A percentile compares a stretch with the other conserved stretches of the same genome.
phyloP scores from a whole-genome alignment of 2,888 invertebrate species.

The Apomyelois bistriatella region DNA sequence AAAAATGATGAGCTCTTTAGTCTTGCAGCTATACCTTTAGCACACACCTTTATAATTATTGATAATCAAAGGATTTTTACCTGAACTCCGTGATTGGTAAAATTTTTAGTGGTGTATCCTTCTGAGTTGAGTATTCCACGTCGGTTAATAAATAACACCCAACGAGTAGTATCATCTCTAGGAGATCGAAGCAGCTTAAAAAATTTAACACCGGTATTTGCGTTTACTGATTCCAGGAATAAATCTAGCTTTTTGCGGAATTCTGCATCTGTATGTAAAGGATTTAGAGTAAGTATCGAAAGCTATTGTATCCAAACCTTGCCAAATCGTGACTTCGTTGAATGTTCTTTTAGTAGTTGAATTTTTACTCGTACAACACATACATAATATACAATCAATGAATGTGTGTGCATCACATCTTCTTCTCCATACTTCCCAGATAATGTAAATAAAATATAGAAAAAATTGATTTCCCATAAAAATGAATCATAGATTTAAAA shows the following conservation, averaged over 20 bases:
- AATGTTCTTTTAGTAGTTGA: no score
- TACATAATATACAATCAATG: no score
- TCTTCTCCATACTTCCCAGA: no score
- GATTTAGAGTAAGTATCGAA: constrained; percentile 3
- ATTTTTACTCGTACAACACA: no score
- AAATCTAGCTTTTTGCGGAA: constrained; percentile 49
- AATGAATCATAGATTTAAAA: no score
- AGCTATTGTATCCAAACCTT: no score
- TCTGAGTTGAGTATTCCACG: constrained; percentile 43
- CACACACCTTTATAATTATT: not conserved
- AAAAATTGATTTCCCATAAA: no score
- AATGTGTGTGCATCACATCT: no score
- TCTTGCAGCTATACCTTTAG: no score
- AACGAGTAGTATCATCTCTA: constrained; percentile 37
- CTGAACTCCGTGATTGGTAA: constrained; percentile 54
- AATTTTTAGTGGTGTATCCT: constrained; percentile 43
- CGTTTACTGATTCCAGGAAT: constrained; percentile 39
- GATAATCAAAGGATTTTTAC: constrained; percentile 28
- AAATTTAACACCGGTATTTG: constrained; percentile 42
- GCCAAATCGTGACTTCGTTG: no score
- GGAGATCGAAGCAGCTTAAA: constrained; percentile 48
- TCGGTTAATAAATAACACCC: constrained; percentile 59
- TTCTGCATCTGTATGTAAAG: not conserved
- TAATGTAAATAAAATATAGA: no score
- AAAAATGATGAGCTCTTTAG: no score